Evolutionary conservation across 2,888 invertebrate species (phyloP), one percentile per base, ranked within the genome.

Genomic region (Hirtodrosophila confusa): DNA sequence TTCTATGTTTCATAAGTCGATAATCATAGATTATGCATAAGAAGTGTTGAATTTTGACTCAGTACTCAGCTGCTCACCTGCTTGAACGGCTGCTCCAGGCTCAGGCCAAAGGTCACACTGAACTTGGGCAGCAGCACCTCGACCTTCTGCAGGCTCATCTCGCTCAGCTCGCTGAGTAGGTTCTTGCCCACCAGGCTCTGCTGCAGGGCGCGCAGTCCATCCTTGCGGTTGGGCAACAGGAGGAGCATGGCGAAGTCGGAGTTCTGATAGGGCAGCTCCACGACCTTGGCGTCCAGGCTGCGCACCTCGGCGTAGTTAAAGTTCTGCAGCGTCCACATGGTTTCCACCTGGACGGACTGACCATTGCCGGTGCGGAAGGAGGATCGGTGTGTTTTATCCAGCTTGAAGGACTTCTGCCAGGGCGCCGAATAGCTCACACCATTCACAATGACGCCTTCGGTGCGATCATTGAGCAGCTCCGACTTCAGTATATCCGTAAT

Each of bases 81-180:
- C 36, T 92, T 90, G 53, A 97, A 92, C 29, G 94, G 86, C 0
- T 92, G 90, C n/a, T 93, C 92, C 51, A 97, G 91, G 58, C 95
- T 92, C 3, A 95, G 93, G 49, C 93, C 93, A 6, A 94, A 94
- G 90, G 96, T 96, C 45, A 96, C 94, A 90, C 95, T 96, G 90
- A 97, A 97, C 91, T 95, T 96, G 8, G 97, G 97, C 50, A 97
- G 86, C 11, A 92, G 92, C 11, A 97, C 93, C 62, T 93, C 92
- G 1, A 97, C 94, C 89, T 95, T 94, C 0, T 92, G 92, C 0
- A 86, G 77, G 55, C 82, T 86, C 92, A 94, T 49, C 0, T 69
- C 92, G 12, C 91, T 89, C 0, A 92, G 89, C 24, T 95, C 85
- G 8, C 93, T 93, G 0, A 90, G 86, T 39, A 96, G 87, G 60